Evolutionary conservation across 1,140 invertebrate genomes (phyloP).

Genomic region (Hycleus phaleratus): DNA sequence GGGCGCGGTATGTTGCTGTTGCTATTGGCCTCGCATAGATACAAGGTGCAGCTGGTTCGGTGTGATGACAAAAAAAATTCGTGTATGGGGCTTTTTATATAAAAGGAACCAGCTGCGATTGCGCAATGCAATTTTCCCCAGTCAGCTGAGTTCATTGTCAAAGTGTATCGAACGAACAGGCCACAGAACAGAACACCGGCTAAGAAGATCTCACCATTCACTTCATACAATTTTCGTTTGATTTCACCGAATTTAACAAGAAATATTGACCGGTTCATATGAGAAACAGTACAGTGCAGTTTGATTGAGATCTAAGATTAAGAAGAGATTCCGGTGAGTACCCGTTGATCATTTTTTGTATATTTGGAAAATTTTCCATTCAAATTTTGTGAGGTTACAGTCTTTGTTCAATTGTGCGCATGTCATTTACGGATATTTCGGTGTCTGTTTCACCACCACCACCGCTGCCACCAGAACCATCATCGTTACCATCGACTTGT

Average conservation of each 20-base stretch:
- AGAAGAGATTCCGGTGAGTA: constrained; percentile 9
- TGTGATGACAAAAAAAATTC: too few species aligned
- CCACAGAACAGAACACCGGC: constrained; percentile 6
- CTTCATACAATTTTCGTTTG: too few species aligned
- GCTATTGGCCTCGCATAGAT: too few species aligned
- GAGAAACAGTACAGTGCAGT: too few species aligned
- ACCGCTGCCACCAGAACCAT: too few species aligned
- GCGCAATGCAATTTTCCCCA: constrained; percentile 22
- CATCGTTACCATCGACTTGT: constrained; percentile 18
- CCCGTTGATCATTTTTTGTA: not conserved
- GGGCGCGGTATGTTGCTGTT: not conserved
- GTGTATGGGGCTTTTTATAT: too few species aligned
- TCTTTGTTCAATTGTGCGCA: constrained; percentile 18
- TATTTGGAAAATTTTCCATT: constrained; percentile 5
- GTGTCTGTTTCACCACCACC: too few species aligned
- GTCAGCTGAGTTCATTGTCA: constrained; percentile 31
- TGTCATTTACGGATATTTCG: constrained; percentile 13
- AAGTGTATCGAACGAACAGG: constrained; percentile 25
- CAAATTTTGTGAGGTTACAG: constrained; percentile 21
- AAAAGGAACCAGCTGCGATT: constrained; percentile 9
- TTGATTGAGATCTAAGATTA: too few species aligned
- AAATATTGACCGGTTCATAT: too few species aligned
- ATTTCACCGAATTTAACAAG: too few species aligned
- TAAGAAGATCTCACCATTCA: not conserved
- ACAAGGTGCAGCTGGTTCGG: too few species aligned